Base-by-base conservation (phyloP, 2,888 invertebrate species). In the Mycalesis mineus region DNA sequence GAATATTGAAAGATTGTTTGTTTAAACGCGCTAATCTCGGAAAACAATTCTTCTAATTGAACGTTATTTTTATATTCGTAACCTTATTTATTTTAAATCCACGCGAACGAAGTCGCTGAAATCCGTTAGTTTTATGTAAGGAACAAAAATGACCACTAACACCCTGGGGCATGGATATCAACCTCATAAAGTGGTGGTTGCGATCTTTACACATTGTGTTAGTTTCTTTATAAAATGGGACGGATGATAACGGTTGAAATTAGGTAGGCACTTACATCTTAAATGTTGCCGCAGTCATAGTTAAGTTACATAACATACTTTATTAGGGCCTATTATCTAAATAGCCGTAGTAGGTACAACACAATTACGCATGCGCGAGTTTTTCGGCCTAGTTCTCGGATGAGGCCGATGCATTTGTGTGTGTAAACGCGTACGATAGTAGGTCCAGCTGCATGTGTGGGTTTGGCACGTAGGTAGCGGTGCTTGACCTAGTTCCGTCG, bases 351-450 rank as follows among this genome's bases (percentile, higher is more conserved):
- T 66, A 64, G 61, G 53, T 66, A 64, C 60, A 53, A 58, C 55
- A 48, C 56, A 61, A 64, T 64, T 65, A 68, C 75, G 80, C 81
- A 79, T 78, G 82, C 80, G 82, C 75, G 76, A 75, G 72, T 77
- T 80, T 77, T 81, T 78, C 71, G 82, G 77, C 84, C 84, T 81
- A 82, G 74, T 78, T 84, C 69, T 70, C 68, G 69, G 71, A 73
- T 71, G 77, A 68, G 75, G 75, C 64, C 71, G 66, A 50, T 54
- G 44, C 40, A 29, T 44, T 57, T 65, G 70, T 69, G 72, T 67
- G 72, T 61, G 60, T 65, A 58, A 51, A 58, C 51, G 63, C 61
- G 61, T 64, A 58, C 57, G 61, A 62, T 63, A 63, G 61, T 64
- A 66, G 66, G 65, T 62, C 65, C 49, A 11, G 52, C 62, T 55